A percentile compares a stretch with the other conserved stretches of the same genome.
Conservation (phyloP, 2,113 vertebrate species). For the Onychorhynchus coronatus region DNA sequence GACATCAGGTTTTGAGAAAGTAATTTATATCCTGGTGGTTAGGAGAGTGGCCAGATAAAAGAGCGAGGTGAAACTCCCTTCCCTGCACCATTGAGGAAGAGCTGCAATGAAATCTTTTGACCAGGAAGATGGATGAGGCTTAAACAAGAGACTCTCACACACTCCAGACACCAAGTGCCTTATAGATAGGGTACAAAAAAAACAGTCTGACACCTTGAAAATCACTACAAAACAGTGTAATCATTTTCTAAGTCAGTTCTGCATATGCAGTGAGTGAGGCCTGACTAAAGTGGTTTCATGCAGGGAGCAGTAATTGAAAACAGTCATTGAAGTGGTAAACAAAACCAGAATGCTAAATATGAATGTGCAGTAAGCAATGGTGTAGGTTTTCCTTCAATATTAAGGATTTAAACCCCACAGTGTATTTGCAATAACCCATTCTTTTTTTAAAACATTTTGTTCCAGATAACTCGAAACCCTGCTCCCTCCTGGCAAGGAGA, state of each 20-base stretch:
- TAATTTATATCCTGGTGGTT: not conserved
- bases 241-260: slow-evolving; percentile 30
- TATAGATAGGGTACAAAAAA: not conserved
- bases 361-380: slow-evolving; percentile 8
- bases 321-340: slow-evolving; percentile 54
- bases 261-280: slow-evolving; percentile 7
- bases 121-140: not conserved
- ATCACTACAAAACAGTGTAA: slow-evolving; percentile 18
- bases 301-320: slow-evolving; percentile 55
- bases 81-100: not conserved
- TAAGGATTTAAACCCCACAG: slow-evolving; percentile 23
- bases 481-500: slow-evolving; percentile 23
- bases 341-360: slow-evolving; percentile 41
- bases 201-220: not conserved
- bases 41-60: not conserved
- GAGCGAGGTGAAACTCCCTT: not conserved
- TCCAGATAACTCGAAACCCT: slow-evolving; percentile 32
- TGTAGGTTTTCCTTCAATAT: slow-evolving; percentile 39
- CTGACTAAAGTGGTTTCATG: slow-evolving; percentile 38
- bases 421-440: slow-evolving; percentile 27
- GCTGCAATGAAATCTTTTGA: not conserved
- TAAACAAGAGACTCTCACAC: not conserved
- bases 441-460: slow-evolving; percentile 46
- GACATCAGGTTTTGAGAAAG: not conserved
- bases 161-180: not conserved